Base-by-base conservation (phyloP, 2,113 vertebrate species). In the Rafetus swinhoei region DNA sequence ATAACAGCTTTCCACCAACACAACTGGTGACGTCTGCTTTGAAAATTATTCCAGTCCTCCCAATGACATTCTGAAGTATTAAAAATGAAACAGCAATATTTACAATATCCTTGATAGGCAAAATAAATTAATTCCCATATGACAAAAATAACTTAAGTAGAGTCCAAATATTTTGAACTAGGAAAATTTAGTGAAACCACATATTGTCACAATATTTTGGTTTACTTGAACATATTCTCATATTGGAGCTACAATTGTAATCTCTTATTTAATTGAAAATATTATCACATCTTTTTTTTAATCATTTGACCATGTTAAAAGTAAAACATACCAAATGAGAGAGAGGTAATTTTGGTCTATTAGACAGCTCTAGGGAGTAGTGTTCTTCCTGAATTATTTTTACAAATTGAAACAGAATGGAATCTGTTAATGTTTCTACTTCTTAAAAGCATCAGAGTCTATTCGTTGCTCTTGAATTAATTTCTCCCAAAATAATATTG, bases 181-280 rank as follows among this genome's bases (percentile, higher is more conserved):
- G 76, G 80, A 72, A 94, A 89, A 54, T 90, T 86, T 53, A 39
- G 10, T n/a, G 79, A 95, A 69, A 50, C 5, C 39, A 91, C 74
- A 80, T 35, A 81, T 84, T 65, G 62, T 53, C 81, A 86, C 82
- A 56, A 74, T 91, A 59, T 88, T 88, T 93, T 19, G 52, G 79
- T 94, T 81, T 91, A 93, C 82, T 65, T 92, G 83, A 93, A 94
- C 89, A 92, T 74, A 92, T n/a, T 93, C 84, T 91, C 90, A 94
- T 55, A 81, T 82, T 87, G 18, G 32, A 81, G 45, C 56, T 92
- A 53, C 59, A 27, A 82, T 93, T 97, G 15, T 82, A 86, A 86
- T 90, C 55, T 85, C 93, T 87, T 84, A 93, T 89, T 92, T 96
- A 93, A 55, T 87, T 86, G 89, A 79, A 90, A 93, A 84, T 90